Evolutionary conservation across 2,888 invertebrate species (phyloP).

Genomic region (Megaustenia siamemsis): DNA sequence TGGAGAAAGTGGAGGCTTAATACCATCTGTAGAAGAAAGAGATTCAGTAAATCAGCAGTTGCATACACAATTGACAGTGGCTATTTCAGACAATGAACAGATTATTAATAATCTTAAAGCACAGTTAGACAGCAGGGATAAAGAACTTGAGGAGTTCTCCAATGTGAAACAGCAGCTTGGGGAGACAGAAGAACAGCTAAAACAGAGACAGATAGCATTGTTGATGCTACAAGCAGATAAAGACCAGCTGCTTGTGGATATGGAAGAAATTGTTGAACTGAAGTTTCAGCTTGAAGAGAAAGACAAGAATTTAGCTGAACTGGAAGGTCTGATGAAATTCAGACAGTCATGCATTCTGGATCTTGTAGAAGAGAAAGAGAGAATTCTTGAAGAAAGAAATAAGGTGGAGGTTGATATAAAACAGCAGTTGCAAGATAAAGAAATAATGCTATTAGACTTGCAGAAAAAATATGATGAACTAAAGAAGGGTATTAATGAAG

Average conservation of each 20-base stretch:
- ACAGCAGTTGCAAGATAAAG: conserved; percentile 55
- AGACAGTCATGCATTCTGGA: conserved; percentile 47
- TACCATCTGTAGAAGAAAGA: conserved; percentile 56
- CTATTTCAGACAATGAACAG: conserved; percentile 67
- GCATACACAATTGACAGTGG: conserved; percentile 62
- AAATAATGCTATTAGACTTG: conserved; percentile 53
- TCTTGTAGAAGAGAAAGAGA: conserved; percentile 44
- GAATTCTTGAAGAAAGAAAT: conserved; percentile 46
- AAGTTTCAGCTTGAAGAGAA: conserved; percentile 66
- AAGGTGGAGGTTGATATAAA: conserved; percentile 60
- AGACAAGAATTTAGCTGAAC: conserved; percentile 77
- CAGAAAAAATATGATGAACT: conserved; percentile 55
- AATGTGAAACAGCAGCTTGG: conserved; percentile 49
- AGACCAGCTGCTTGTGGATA: conserved; percentile 73
- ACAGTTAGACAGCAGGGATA: conserved; percentile 11
- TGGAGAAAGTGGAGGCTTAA: conserved; percentile 63
- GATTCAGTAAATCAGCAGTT: conserved; percentile 60
- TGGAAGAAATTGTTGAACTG: conserved; percentile 79
- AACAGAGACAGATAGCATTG: conserved; percentile 43
- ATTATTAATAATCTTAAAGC: conserved; percentile 64
- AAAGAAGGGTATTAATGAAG: conserved; percentile 44
- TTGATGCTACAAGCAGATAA: conserved; percentile 80
- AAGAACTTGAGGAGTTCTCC: conserved; percentile 24
- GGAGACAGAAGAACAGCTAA: conserved; percentile 41
- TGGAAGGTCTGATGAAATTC: conserved; percentile 56